These are phyloP conservation scores for Polypterus senegalus DNA, from an alignment of 2,113 vertebrate species.

Conservation along the genomic window DNA sequence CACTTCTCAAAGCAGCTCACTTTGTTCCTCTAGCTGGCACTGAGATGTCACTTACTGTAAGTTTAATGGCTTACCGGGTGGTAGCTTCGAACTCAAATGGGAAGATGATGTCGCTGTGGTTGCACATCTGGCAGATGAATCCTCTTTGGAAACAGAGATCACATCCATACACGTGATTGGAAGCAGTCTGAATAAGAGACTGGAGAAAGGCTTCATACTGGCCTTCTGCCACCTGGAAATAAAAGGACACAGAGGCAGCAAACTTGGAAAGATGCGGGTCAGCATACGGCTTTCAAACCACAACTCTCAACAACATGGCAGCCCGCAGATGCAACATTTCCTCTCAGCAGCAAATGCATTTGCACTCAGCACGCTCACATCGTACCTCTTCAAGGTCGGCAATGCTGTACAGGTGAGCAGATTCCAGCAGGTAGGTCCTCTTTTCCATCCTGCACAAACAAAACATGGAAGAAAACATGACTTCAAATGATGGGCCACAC, in stretches of 20 bases:
- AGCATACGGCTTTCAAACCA: too few relatives aligned
- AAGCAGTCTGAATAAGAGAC: constrained; percentile 54
- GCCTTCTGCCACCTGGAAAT: constrained; percentile 60
- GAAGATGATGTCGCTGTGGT: constrained; percentile 69
- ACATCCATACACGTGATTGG: constrained; percentile 73
- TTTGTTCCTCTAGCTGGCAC: neutral
- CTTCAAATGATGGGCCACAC: too few relatives aligned
- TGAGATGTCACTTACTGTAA: neutral
- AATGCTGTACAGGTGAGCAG: constrained; percentile 73
- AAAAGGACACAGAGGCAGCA: neutral
- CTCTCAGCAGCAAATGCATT: too few relatives aligned
- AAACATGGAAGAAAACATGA: neutral
- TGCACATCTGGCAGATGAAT: constrained; percentile 92
- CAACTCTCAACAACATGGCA: too few relatives aligned
- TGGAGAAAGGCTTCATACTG: constrained; percentile 58
- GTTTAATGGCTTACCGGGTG: constrained; percentile 47
- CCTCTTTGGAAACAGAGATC: constrained; percentile 85
- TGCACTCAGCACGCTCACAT: too few relatives aligned
- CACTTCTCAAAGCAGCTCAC: too few relatives aligned
- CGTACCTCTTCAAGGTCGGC: constrained; percentile 77
- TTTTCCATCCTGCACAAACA: constrained; percentile 59
- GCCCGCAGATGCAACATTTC: too few relatives aligned
- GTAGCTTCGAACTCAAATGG: constrained; percentile 87
- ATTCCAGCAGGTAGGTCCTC: constrained; percentile 72
- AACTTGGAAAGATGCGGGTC: too few relatives aligned